Base-by-base conservation (phyloP, 2,113 vertebrate species). In the Orthonyx spaldingii region DNA sequence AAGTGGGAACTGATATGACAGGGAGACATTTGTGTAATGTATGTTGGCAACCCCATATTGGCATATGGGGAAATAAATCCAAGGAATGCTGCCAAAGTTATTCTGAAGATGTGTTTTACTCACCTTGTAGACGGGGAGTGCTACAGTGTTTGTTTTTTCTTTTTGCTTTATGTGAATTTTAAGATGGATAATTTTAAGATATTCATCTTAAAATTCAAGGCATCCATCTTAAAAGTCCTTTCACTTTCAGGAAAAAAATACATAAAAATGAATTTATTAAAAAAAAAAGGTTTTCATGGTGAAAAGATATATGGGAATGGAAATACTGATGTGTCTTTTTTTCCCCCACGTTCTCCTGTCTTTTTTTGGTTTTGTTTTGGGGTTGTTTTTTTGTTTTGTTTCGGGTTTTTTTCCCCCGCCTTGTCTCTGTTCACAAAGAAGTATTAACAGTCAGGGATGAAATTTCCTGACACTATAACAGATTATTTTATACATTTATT, bases 391-490 rank as follows among this genome's bases (percentile, higher is more conserved):
- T 49, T 15, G 4, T 9, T 55, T 14, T 10, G 42, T 33, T 16
- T 42, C 41, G n/a, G 2, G 0, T 6, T n/a, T 11, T 27, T 21
- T 11, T 22, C 7, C 16, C 3, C 2, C 10, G n/a, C 16, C 30
- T 27, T n/a, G 32, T 22, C 6, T 79, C 21, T 30, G 2, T 39
- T 77, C 33, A 79, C 49, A n/a, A 84, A 80, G 19, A 72, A 4
- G 35, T 52, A 85, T 30, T 32, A 84, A 27, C 6, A 66, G 10
- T 13, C 1, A 4, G 5, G 14, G 4, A 30, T 56, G 18, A 41
- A 52, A 72, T 59, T 65, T 87, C 6, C 33, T 86, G 80, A 60
- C 10, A 81, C 3, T 37, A 16, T 11, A 77, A 24, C 8, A 77
- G 33, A 30, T 66, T 39, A 57, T 84, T 87, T 84, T 84, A 57